These are phyloP conservation scores for Clistopyga incitator DNA, from an alignment of 2,888 invertebrate genomes.

Conservation along the genomic window DNA sequence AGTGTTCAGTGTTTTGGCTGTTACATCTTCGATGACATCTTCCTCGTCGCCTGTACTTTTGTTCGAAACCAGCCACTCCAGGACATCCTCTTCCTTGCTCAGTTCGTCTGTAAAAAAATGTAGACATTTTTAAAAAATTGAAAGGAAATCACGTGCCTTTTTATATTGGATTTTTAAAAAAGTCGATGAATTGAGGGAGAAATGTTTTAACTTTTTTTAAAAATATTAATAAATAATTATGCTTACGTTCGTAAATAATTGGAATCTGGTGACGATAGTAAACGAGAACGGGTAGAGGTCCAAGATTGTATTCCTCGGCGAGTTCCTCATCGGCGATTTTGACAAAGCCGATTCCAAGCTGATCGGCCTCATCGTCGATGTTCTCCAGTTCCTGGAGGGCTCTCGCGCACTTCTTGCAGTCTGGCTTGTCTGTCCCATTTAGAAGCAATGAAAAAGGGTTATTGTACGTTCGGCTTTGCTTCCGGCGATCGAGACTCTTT, in stretches of 20 bases:
- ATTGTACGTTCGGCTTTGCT: constrained; percentile 54
- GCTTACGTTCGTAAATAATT: constrained; percentile 95
- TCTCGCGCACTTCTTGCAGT: constrained; percentile 96
- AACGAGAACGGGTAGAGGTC: constrained; percentile 93
- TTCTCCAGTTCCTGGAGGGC: constrained; percentile 96
- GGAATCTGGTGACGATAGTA: constrained; percentile 98
- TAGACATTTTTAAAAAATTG: too few species aligned
- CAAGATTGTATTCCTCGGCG: constrained; percentile 96
- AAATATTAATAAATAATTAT: too few species aligned
- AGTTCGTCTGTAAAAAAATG: constrained; percentile 89
- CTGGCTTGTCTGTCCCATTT: constrained; percentile 92
- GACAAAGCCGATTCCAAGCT: constrained; percentile 96
- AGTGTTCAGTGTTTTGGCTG: constrained; percentile 94
- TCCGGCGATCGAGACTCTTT: background rate
- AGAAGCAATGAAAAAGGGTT: constrained; percentile 73
- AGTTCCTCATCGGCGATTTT: constrained; percentile 96
- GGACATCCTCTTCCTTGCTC: constrained; percentile 95
- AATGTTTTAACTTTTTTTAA: too few species aligned
- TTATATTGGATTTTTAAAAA: too few species aligned
- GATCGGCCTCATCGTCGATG: constrained; percentile 97
- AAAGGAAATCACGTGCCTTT: too few species aligned
- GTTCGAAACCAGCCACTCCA: constrained; percentile 97
- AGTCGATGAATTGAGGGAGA: too few species aligned
- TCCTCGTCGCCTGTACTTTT: constrained; percentile 97
- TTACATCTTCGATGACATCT: constrained; percentile 97